A percentile compares a stretch with the other conserved stretches of the same genome.
Conservation (phyloP, 2,888 invertebrate species). For the Melipona beecheii region DNA sequence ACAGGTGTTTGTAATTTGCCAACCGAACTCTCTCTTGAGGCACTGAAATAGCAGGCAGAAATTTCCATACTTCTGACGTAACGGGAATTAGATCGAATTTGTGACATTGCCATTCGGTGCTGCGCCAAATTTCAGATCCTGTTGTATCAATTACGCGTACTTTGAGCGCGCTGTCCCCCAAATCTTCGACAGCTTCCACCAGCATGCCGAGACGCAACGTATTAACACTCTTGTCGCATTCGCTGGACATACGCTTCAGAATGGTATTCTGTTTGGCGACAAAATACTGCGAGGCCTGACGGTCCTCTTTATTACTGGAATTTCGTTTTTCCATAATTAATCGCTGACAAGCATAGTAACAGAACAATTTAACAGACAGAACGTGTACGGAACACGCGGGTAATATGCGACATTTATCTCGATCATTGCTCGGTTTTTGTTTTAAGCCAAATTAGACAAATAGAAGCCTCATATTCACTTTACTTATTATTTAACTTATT, state of each 20-base stretch:
- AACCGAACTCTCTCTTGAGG: constrained; percentile 85
- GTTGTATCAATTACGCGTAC: constrained; percentile 71
- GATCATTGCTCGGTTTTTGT: constrained; percentile 4
- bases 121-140: constrained; percentile 72
- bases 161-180: constrained; percentile 70
- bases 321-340: constrained; percentile 59
- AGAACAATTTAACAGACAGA: neutral
- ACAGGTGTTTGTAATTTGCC: constrained; percentile 83
- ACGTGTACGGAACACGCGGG: constrained; percentile 11
- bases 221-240: constrained; percentile 72
- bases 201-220: constrained; percentile 75
- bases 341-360: constrained; percentile 3
- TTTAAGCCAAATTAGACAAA: neutral
- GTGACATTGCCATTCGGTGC: constrained; percentile 80
- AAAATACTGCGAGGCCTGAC: constrained; percentile 64
- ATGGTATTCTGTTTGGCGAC: constrained; percentile 73
- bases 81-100: constrained; percentile 74
- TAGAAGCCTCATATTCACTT: neutral
- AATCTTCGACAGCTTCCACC: constrained; percentile 73
- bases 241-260: constrained; percentile 72
- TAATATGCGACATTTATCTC: constrained; percentile 15
- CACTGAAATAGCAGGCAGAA: constrained; percentile 85
- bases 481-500: neutral
- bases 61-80: constrained; percentile 84
- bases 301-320: constrained; percentile 49